These are phyloP conservation scores for Protomyctophum bolini DNA, from an alignment of 2,113 vertebrate genomes.

Conservation along the genomic window DNA sequence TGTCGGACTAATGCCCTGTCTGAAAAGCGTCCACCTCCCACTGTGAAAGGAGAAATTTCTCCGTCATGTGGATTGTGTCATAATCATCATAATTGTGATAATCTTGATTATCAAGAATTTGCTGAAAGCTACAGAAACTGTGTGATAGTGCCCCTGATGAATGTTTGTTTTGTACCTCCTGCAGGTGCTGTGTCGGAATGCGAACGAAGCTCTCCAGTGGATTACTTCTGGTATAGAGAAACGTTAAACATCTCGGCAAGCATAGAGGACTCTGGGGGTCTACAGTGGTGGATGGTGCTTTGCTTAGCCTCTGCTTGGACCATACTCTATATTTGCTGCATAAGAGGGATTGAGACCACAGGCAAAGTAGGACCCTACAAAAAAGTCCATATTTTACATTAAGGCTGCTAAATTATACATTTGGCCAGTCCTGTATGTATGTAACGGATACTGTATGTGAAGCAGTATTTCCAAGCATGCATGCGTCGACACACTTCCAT, in stretches of 20 bases:
- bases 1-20: no score
- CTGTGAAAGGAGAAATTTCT: no score
- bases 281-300: conserved; percentile 95
- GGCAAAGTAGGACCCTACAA: conserved; percentile 84
- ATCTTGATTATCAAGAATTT: no score
- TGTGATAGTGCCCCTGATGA: no score
- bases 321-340: conserved; percentile 88
- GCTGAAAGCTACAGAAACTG: no score
- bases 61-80: no score
- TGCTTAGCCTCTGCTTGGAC: conserved; percentile 85
- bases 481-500: neutral
- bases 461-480: neutral
- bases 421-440: neutral
- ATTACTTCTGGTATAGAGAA: conserved; percentile 97
- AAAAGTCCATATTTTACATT: neutral
- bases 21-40: no score
- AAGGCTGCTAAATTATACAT: neutral
- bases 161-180: conserved; percentile 11
- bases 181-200: conserved; percentile 86
- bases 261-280: conserved; percentile 80
- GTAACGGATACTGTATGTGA: neutral
- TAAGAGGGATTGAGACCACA: conserved; percentile 95
- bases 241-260: conserved; percentile 86
- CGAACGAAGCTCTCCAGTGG: conserved; percentile 84
- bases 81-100: no score